Evolutionary conservation across 2,888 invertebrate species (phyloP).

Genomic region (Bugulina stolonifera): DNA sequence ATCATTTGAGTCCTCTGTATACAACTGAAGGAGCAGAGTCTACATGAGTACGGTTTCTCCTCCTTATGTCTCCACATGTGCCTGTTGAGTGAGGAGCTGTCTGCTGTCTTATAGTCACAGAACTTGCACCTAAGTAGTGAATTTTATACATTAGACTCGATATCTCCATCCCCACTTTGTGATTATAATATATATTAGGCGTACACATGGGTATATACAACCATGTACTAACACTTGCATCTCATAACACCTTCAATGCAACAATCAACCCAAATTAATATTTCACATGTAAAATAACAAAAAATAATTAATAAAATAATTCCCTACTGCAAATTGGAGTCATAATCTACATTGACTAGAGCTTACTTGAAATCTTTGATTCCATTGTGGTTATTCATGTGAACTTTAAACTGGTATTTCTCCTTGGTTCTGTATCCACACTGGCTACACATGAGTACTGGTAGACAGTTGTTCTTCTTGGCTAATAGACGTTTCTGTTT

Average conservation of each 20-base stretch:
- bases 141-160: too few species aligned
- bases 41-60: slow-evolving; percentile 20
- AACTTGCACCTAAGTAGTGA: neutral
- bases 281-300: too few species aligned
- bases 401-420: slow-evolving; percentile 23
- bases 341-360: too few species aligned
- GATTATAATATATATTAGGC: too few species aligned
- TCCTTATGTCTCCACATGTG: slow-evolving; percentile 25
- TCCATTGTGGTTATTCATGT: slow-evolving; percentile 22
- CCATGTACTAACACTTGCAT: too few species aligned
- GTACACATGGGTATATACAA: too few species aligned
- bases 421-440: slow-evolving; percentile 19
- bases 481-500: slow-evolving; percentile 8
- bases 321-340: too few species aligned
- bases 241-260: too few species aligned
- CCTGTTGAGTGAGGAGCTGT: slow-evolving; percentile 8
- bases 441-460: slow-evolving; percentile 22
- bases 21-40: slow-evolving; percentile 23
- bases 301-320: too few species aligned
- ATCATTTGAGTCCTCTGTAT: slow-evolving; percentile 21
- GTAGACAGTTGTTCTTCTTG: slow-evolving; percentile 21
- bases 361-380: slow-evolving; percentile 26
- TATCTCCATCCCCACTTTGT: too few species aligned
- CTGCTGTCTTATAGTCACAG: slow-evolving; percentile 20
- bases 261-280: too few species aligned